phyloP scores from a whole-genome alignment of 2,888 invertebrate species.

The Oscheius sp. region DNA sequence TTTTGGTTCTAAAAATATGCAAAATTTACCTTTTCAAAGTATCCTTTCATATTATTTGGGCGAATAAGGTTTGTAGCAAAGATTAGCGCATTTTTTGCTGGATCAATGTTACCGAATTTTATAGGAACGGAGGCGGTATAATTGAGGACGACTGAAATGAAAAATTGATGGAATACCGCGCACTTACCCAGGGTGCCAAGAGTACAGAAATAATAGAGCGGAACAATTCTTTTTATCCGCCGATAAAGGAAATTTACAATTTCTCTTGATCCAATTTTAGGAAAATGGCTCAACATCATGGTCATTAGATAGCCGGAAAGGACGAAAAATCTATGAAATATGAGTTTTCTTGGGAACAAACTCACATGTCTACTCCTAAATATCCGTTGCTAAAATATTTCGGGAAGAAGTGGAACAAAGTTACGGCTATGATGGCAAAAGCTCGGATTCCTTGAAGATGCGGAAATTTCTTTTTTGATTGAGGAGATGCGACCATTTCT shows the following conservation, averaged over 20 bases:
- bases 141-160: not conserved
- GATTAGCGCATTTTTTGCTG: conserved; percentile 36
- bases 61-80: conserved; percentile 38
- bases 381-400: conserved; percentile 38
- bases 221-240: conserved; percentile 40
- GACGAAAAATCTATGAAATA: conserved; percentile 22
- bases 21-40: conserved; percentile 34
- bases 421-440: conserved; percentile 35
- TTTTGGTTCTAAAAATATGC: not conserved
- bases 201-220: conserved; percentile 34
- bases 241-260: conserved; percentile 28
- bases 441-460: conserved; percentile 40
- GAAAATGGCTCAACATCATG: conserved; percentile 6
- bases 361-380: conserved; percentile 31
- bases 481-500: too few species aligned
- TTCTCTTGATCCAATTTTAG: not conserved
- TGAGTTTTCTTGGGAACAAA: not conserved
- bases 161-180: not conserved
- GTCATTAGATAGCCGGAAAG: conserved; percentile 22
- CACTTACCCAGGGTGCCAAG: not conserved
- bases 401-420: conserved; percentile 40
- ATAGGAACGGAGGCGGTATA: too few species aligned
- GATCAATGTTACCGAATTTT: too few species aligned
- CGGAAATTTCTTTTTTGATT: not conserved
- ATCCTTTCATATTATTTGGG: conserved; percentile 26